These are phyloP conservation scores for Hydrozoanthus tunicans DNA, from an alignment of 64 coral and sea anemone species.

Conservation along the genomic window DNA sequence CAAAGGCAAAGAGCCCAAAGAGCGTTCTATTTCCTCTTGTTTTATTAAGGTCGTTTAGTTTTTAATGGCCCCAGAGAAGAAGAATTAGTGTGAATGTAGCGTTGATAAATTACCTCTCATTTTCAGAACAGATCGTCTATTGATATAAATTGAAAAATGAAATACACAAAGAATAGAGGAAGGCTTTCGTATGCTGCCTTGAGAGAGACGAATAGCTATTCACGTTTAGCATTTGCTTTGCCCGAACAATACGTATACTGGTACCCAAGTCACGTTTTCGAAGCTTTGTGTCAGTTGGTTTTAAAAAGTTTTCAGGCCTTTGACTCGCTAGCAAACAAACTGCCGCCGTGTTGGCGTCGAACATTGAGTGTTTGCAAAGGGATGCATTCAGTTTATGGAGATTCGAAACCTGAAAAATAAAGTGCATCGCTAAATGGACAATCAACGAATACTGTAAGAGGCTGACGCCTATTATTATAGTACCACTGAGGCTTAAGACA, in stretches of 20 bases:
- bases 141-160: conserved; percentile 22
- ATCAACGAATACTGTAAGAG: conserved; percentile 5
- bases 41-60: conserved; percentile 54
- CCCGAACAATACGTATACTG: not conserved
- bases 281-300: not conserved
- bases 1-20: conserved; percentile 30
- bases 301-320: not conserved
- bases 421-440: conserved; percentile 13
- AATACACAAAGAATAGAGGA: not conserved
- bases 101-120: conserved; percentile 48
- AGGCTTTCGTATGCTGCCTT: not conserved
- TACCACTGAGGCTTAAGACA: not conserved
- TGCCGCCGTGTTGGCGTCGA: not conserved
- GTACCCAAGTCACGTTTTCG: conserved; percentile 21
- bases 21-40: conserved; percentile 54
- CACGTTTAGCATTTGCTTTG: conserved; percentile 4
- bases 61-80: conserved; percentile 49
- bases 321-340: conserved; percentile 33
- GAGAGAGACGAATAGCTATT: conserved; percentile 22
- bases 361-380: conserved; percentile 16
- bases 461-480: not conserved
- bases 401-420: not conserved
- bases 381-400: not conserved
- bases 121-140: conserved; percentile 5
- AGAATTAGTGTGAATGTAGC: conserved; percentile 24